Conservation (phyloP, 2,113 vertebrate genomes). For the Myrmophylax atrothorax region DNA sequence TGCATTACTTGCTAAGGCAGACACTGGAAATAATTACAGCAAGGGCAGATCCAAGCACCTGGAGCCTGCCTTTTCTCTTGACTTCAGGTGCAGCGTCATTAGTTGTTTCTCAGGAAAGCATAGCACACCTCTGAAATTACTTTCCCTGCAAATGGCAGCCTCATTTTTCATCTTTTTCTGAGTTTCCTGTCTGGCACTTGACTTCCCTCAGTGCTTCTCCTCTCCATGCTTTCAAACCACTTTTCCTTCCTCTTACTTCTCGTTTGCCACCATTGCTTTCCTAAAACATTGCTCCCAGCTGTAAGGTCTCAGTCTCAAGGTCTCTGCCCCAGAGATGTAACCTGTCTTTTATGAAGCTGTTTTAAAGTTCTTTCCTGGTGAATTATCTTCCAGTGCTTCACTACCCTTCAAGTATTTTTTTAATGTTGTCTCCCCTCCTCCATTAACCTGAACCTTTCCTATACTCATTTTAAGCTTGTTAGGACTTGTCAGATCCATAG, state of each 20-base stretch:
- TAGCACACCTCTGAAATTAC: background rate
- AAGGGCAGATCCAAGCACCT: background rate
- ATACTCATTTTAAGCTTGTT: background rate
- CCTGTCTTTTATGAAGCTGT: background rate
- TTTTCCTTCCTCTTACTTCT: background rate
- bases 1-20: background rate
- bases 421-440: background rate
- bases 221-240: background rate
- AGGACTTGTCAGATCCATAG: background rate
- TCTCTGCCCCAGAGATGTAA: background rate
- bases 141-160: background rate
- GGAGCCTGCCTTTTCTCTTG: background rate
- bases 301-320: background rate
- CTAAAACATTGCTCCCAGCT: background rate
- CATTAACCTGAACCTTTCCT: background rate
- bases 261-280: background rate
- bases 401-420: background rate
- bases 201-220: background rate
- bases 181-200: background rate
- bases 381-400: background rate
- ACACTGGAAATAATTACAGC: background rate
- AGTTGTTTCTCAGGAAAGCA: background rate
- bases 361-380: background rate
- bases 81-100: background rate
- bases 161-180: background rate